These are phyloP conservation scores for Platanista minor DNA, from an alignment of 2,113 vertebrate genomes.

Conservation along the genomic window DNA sequence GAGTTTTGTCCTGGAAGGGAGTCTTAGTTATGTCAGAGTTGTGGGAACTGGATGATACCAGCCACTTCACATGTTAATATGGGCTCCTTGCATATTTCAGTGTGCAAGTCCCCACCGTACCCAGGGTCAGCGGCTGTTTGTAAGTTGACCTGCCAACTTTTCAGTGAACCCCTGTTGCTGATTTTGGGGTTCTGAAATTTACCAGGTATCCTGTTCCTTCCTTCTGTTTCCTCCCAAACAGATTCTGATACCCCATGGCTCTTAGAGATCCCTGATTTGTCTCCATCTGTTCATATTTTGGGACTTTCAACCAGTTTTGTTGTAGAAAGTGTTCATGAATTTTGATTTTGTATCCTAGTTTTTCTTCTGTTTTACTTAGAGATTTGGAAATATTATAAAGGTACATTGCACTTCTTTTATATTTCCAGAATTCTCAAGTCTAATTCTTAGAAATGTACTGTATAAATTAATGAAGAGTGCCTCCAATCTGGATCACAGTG, in stretches of 20 bases:
- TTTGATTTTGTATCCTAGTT: neutral
- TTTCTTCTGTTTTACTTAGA: neutral
- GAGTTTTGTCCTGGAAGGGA: neutral
- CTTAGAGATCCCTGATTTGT: neutral
- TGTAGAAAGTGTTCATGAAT: neutral
- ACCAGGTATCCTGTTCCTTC: neutral
- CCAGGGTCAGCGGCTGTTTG: neutral
- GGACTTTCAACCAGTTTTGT: neutral
- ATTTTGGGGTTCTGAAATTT: neutral
- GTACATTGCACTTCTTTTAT: neutral
- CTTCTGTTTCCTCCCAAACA: neutral
- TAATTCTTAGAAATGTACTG: neutral
- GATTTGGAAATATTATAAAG: neutral
- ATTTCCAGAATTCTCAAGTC: neutral
- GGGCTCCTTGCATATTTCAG: neutral
- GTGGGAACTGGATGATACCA: no score
- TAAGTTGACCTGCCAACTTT: neutral
- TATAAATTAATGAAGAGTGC: neutral
- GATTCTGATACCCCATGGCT: no score
- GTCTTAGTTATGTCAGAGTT: neutral
- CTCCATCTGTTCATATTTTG: neutral
- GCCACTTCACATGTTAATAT: neutral
- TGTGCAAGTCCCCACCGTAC: neutral
- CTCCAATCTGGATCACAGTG: neutral
- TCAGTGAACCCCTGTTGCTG: neutral